Evolutionary conservation across 2,888 invertebrate species (phyloP).

Genomic region (Reticulitermes lucifugus): DNA sequence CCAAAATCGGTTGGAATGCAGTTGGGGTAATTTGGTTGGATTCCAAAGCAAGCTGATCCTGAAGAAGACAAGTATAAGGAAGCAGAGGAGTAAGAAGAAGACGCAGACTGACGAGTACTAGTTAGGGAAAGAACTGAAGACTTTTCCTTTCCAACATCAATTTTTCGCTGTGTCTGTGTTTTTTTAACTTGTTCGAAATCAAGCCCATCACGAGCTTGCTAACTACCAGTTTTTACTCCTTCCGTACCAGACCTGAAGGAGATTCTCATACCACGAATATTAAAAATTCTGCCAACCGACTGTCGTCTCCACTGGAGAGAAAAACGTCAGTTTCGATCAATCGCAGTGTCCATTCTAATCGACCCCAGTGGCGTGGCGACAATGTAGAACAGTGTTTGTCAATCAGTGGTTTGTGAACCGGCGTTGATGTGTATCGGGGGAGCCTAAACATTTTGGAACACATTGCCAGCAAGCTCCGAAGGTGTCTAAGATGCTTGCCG

Average conservation of each 20-base stretch:
- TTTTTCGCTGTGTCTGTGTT: not conserved
- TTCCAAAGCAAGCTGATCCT: slow-evolving; percentile 13
- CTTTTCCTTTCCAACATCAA: not conserved
- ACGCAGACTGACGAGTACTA: not conserved
- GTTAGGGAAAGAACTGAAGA: not conserved
- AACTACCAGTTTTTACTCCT: slow-evolving; percentile 35
- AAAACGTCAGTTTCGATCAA: not conserved
- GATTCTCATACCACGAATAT: slow-evolving; percentile 36
- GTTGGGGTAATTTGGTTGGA: slow-evolving; percentile 36
- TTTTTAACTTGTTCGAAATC: not conserved
- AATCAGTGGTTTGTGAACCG: no score
- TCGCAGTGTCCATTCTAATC: slow-evolving; percentile 2
- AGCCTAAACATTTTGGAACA: no score
- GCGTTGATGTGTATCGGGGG: no score
- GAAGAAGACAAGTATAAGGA: not conserved
- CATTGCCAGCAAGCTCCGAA: no score
- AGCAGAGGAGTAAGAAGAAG: slow-evolving; percentile 9
- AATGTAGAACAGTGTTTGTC: not conserved
- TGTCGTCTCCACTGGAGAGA: slow-evolving; percentile 20
- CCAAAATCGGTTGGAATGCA: slow-evolving; percentile 39
- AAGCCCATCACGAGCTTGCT: not conserved
- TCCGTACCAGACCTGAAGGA: not conserved
- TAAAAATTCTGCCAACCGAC: slow-evolving; percentile 36
- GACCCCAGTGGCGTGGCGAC: not conserved
- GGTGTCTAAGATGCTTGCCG: no score